phyloP scores from a whole-genome alignment of 2,888 invertebrate species.

The Tanypteryx hageni region DNA sequence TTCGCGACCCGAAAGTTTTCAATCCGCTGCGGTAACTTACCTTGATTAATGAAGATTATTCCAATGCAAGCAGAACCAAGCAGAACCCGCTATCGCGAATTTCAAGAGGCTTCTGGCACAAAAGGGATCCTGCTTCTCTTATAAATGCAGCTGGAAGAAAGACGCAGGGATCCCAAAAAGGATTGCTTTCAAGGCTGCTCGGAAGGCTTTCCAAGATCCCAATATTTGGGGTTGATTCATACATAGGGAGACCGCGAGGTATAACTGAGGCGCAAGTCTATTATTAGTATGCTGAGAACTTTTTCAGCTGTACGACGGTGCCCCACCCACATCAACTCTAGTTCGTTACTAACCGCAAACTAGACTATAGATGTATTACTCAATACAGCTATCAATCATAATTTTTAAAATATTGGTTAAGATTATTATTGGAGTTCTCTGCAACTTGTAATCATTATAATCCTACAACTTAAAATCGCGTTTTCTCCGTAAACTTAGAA shows the following conservation, averaged over 20 bases:
- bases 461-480: too few species aligned
- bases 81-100: slow-evolving; percentile 5
- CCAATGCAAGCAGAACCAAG: background rate
- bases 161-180: slow-evolving; percentile 45
- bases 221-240: slow-evolving; percentile 63
- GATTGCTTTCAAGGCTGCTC: slow-evolving; percentile 56
- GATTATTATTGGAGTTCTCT: too few species aligned
- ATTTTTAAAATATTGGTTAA: too few species aligned
- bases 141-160: slow-evolving; percentile 61
- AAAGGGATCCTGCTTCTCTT: slow-evolving; percentile 34
- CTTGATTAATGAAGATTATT: background rate
- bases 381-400: too few species aligned
- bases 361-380: too few species aligned
- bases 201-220: slow-evolving; percentile 51
- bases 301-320: background rate
- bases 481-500: too few species aligned
- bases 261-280: slow-evolving; percentile 38
- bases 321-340: slow-evolving; percentile 19
- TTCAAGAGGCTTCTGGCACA: slow-evolving; percentile 30
- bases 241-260: slow-evolving; percentile 20
- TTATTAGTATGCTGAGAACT: background rate
- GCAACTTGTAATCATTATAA: too few species aligned
- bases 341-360: too few species aligned
- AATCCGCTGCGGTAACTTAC: background rate
- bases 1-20: background rate